Evolutionary conservation across 2,113 vertebrate species (phyloP).

Genomic region (Lagopus leucura): DNA sequence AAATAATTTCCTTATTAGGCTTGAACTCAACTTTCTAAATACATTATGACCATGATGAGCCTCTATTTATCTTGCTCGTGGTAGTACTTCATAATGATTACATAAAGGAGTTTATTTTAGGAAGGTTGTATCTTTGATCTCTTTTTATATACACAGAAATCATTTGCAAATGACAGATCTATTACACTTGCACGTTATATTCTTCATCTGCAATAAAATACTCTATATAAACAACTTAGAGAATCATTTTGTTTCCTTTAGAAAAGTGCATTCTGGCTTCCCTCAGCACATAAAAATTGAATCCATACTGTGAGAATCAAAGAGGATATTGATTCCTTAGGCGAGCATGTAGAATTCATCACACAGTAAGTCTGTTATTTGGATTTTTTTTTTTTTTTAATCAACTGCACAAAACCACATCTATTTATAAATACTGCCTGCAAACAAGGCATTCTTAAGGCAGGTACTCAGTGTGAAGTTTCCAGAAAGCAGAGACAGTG

Average conservation of each 20-base stretch:
- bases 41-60: not conserved
- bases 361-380: not conserved
- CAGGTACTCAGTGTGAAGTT: not conserved
- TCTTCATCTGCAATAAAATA: slow-evolving; percentile 33
- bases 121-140: slow-evolving; percentile 22
- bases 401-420: not conserved
- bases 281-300: slow-evolving; percentile 33
- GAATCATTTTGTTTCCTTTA: not conserved
- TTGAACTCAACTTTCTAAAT: slow-evolving; percentile 36
- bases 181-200: not conserved
- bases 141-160: slow-evolving; percentile 25
- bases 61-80: slow-evolving; percentile 18
- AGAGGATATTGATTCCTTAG: slow-evolving; percentile 38
- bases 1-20: slow-evolving; percentile 23
- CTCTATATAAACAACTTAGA: slow-evolving; percentile 5
- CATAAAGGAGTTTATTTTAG: slow-evolving; percentile 32
- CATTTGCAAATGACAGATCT: slow-evolving; percentile 19
- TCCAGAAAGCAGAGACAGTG: not conserved
- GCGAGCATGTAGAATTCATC: not conserved
- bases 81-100: slow-evolving; percentile 30
- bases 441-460: not conserved
- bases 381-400: slow-evolving; percentile 28
- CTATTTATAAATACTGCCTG: not conserved
- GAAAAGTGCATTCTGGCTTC: slow-evolving; percentile 19
- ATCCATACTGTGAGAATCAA: slow-evolving; percentile 52